These are phyloP conservation scores for Oopsacas minuta DNA, from an alignment of 37 sponge, comb jelly and placozoan species.

Conservation along the genomic window DNA sequence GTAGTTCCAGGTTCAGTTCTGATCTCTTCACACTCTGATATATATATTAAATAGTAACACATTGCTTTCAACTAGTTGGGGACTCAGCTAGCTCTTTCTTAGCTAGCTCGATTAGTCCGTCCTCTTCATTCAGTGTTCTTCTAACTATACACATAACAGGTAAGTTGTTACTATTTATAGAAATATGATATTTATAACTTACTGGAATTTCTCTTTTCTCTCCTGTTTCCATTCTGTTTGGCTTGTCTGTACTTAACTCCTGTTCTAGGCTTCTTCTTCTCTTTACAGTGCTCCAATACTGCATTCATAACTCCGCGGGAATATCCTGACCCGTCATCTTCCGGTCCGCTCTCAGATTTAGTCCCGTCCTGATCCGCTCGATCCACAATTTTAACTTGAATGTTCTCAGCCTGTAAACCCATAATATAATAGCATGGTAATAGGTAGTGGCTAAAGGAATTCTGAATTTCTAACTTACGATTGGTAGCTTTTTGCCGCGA, in stretches of 20 bases:
- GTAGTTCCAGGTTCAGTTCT: too few species aligned
- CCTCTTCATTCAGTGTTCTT: neutral
- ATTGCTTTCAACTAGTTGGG: neutral
- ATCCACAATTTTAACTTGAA: neutral
- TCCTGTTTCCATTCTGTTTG: neutral
- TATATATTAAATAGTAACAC: too few species aligned
- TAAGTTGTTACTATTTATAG: too few species aligned
- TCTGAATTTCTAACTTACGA: neutral
- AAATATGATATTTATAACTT: too few species aligned
- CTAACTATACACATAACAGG: neutral
- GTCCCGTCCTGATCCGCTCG: neutral
- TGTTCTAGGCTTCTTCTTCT: neutral
- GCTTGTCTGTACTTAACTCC: neutral
- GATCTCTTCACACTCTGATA: too few species aligned
- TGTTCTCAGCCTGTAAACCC: slow-evolving; percentile 11
- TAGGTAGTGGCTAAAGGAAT: neutral
- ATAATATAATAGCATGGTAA: neutral
- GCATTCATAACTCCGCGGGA: neutral
- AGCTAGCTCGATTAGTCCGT: neutral
- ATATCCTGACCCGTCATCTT: neutral
- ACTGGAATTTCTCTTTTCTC: neutral
- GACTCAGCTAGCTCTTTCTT: neutral
- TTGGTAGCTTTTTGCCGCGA: slow-evolving; percentile 4
- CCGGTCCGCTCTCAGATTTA: neutral
- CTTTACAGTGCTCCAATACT: neutral